Evolutionary conservation across 1,140 invertebrate genomes (phyloP), one percentile per base, ranked within the genome.

Genomic region (Lordiphosa stackelbergi): DNA sequence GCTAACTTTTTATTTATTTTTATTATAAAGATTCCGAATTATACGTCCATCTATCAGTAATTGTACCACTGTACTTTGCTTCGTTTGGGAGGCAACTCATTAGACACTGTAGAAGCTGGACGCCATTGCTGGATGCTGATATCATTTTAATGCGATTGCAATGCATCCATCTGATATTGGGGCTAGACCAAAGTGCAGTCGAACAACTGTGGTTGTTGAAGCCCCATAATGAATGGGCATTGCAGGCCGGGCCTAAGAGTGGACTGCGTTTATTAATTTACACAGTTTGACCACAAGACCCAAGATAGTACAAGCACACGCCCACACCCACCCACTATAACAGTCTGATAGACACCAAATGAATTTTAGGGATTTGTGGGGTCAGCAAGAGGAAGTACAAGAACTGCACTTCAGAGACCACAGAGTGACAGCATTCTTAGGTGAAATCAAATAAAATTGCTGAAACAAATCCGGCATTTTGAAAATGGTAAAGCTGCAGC

Each of bases 231-330:
- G 19, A 19, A 19, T 53, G 65, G 35, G 49, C 57, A 56, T 48
- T 49, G 51, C 70, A 58, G 61, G 54, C 51, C 28, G 63, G 48
- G 45, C 41, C 70, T 66, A 51, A 65, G 69, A 78, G 59, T 55
- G 43, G 53, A 55, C 73, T 59, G 42, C 52, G 64, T 57, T 72
- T 78, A 78, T 81, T 74, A 79, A 79, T 66, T 64, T 65, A 79
- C 57, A 31, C 61, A 48, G 16, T 31, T 35, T 16, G 8, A 12
- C 8, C 34, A 51, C 35, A 38, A 31, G 28, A 22, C 12, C 6
- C 8, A 35, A 35, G 22, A 34, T 8, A 24, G 11, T 31, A 57
- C 43, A 43, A 13, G 37, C 19, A 31, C 16, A 57, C 34, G 9
- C 9, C 8, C 19, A 42, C 36, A 31, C 16, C 16, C 24, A n/a